phyloP scores from a whole-genome alignment of 1,140 invertebrate species.

The Atta cephalotes region DNA sequence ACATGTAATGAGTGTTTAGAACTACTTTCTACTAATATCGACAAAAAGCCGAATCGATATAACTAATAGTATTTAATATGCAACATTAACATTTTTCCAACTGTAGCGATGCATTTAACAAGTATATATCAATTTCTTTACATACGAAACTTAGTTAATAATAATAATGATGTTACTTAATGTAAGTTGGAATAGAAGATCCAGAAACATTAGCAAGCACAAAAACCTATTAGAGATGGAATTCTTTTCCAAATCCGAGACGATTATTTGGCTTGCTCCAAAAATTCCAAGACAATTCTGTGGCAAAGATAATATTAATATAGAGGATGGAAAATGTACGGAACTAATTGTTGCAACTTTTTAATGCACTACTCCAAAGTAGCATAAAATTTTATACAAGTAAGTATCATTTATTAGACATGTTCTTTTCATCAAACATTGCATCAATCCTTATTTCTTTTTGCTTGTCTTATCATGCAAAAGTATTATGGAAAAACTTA shows the following conservation, averaged over 20 bases:
- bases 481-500: conserved; percentile 93
- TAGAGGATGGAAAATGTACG: neutral
- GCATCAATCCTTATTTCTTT: conserved; percentile 28
- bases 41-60: neutral
- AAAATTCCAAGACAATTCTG: neutral
- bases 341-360: conserved; percentile 98
- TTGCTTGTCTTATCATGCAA: conserved; percentile 77
- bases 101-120: neutral
- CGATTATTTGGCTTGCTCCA: neutral
- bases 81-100: neutral
- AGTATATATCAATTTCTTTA: too few relatives aligned
- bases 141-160: too few relatives aligned
- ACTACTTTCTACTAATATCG: neutral
- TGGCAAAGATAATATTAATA: conserved; percentile 3
- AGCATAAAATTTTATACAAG: conserved; percentile 91
- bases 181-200: neutral
- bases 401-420: conserved; percentile 66
- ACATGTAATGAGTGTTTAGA: too few relatives aligned
- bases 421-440: conserved; percentile 9
- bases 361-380: conserved; percentile 91
- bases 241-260: neutral
- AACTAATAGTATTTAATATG: neutral
- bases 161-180: neutral
- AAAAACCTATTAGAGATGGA: neutral
- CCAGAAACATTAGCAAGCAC: neutral